These are phyloP conservation scores for Vanessa atalanta DNA, from an alignment of 1,140 invertebrate species.

Conservation along the genomic window DNA sequence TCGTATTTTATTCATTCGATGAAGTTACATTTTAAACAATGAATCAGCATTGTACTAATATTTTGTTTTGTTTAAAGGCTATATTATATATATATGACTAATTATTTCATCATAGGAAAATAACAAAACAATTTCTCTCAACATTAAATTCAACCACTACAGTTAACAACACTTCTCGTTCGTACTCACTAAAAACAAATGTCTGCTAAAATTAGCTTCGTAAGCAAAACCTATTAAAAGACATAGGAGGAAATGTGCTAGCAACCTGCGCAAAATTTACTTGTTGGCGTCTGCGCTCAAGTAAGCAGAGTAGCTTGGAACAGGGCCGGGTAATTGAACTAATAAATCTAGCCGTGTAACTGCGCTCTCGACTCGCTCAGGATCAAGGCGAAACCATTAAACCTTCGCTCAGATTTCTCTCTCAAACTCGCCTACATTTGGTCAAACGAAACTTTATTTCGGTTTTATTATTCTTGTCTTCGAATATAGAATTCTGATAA, in stretches of 20 bases:
- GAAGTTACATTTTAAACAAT: too few species aligned
- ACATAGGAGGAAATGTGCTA: constrained; percentile 36
- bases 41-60: too few species aligned
- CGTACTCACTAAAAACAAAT: not conserved
- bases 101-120: too few species aligned
- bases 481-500: not conserved
- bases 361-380: constrained; percentile 60
- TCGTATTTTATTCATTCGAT: too few species aligned
- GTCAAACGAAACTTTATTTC: constrained; percentile 15
- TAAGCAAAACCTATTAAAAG: constrained; percentile 40
- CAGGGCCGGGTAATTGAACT: constrained; percentile 75
- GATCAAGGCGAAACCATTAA: constrained; percentile 70
- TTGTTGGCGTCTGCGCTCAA: constrained; percentile 68
- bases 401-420: constrained; percentile 59
- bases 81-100: too few species aligned
- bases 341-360: constrained; percentile 76
- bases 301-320: constrained; percentile 62
- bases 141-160: not conserved
- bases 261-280: constrained; percentile 67
- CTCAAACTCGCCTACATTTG: constrained; percentile 35
- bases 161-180: not conserved
- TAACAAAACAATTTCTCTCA: not conserved
- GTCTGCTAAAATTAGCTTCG: constrained; percentile 35
- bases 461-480: not conserved
- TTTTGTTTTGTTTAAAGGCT: too few species aligned